Evolutionary conservation across 64 coral and sea anemone species (phyloP).

Genomic region (Actinia tenebrosa): DNA sequence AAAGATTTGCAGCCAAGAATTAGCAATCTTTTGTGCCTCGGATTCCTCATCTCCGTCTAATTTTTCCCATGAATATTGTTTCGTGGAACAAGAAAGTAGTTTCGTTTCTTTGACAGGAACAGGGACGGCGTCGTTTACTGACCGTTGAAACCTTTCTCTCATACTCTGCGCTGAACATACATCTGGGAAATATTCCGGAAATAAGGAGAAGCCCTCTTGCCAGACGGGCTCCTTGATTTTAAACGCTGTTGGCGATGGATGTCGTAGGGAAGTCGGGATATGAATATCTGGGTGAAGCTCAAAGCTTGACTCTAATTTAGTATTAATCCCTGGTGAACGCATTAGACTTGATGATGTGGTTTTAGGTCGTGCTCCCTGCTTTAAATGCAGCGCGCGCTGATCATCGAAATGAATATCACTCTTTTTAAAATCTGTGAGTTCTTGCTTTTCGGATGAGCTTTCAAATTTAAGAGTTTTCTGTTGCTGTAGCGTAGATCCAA

Average conservation of each 20-base stretch:
- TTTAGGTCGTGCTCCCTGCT: slow-evolving; percentile 21
- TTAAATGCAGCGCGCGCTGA: slow-evolving; percentile 16
- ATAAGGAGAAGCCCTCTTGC: slow-evolving; percentile 22
- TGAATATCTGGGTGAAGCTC: not conserved
- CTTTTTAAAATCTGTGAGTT: slow-evolving; percentile 11
- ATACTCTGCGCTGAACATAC: not conserved
- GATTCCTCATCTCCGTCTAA: slow-evolving; percentile 18
- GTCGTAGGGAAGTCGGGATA: not conserved
- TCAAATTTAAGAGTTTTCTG: not conserved
- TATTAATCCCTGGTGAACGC: not conserved
- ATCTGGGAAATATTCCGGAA: slow-evolving; percentile 34
- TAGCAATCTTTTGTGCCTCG: slow-evolving; percentile 21
- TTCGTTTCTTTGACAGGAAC: slow-evolving; percentile 19
- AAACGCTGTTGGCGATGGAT: slow-evolving; percentile 3
- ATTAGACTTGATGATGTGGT: slow-evolving; percentile 14
- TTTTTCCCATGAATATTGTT: slow-evolving; percentile 37
- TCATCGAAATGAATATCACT: not conserved
- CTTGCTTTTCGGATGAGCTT: slow-evolving; percentile 15
- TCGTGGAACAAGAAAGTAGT: not conserved
- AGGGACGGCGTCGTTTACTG: not conserved
- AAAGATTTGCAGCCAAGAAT: slow-evolving; percentile 29
- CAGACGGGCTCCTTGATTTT: slow-evolving; percentile 16
- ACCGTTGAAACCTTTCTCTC: slow-evolving; percentile 6
- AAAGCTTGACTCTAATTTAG: slow-evolving; percentile 11
- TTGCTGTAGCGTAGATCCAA: not conserved